phyloP scores from a whole-genome alignment of 2,113 vertebrate genomes.

The zebrafish (Danio rerio) region GRCz12tu NC_133199.1:14553001-14553500 shows the following conservation, averaged over 20 bases:
- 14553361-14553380: background rate
- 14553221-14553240: slow-evolving; percentile 11
- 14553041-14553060: too few species aligned
- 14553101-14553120: too few species aligned
- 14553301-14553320: slow-evolving; percentile 4
- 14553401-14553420: background rate
- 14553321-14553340: background rate
- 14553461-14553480: slow-evolving; percentile 37
- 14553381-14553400: slow-evolving; percentile 16
- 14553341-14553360: background rate
- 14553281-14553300: slow-evolving; percentile 8
- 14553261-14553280: slow-evolving; percentile 16
- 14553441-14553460: slow-evolving; percentile 28
- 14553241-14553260: background rate
- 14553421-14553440: slow-evolving; percentile 28
- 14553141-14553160: too few species aligned
- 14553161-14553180: background rate
- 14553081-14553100: too few species aligned
- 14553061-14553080: too few species aligned
- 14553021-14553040: too few species aligned
- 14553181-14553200: slow-evolving; percentile 1
- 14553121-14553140: too few species aligned
- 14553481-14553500: slow-evolving; percentile 12
- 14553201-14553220: slow-evolving; percentile 10
- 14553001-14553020: too few species aligned